Evolutionary conservation across 2,888 invertebrate genomes (phyloP), one percentile per base, ranked within the genome.

Genomic region (Melinopterus prodromus): DNA sequence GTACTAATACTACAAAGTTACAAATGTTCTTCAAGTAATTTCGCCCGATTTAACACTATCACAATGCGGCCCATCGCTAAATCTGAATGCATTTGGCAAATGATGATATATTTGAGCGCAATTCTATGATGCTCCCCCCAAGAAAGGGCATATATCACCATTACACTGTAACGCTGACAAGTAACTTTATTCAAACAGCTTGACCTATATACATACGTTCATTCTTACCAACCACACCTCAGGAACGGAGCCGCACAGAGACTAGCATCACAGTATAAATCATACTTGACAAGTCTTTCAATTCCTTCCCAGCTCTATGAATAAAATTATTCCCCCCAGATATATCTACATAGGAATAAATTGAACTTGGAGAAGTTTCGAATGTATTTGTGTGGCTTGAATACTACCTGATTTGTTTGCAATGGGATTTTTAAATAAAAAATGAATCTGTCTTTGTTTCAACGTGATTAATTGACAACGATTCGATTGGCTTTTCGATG

Each of bases 121-220:
- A 74, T 74, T 74, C 35, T n/a, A 35, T 36, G 15, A 74, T 37
- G 16, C 35, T 16, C 36, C 9, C n/a, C n/a, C 15, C 74, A 35
- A 74, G 74, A 37, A 36, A 15, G 12, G 26, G 36, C 74, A 74
- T 74, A 74, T 35, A 74, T 74, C 74, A 74, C 74, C 74, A 74
- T 74, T 74, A 74, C 74, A 35, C 0, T 36, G 35, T 53, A 74
- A 12, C 74, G 74, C 74, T 37, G 74, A 74, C 74, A 74, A 74
- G 36, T 74, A 74, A 36, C 74, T 74, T 74, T 74, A 74, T 74
- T 74, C 74, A 36, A 53, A 53, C 74, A n/a, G 35, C 37, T 35
- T 37, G 74, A 74, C 74, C 74, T 74, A 74, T 35, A 74, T 74
- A 37, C 53, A 53, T 53, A 53, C 53, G 5, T 53, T 53, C 53